Percentiles rank a stretch among this genome's conserved stretches.
These are phyloP conservation scores for Drosophila sechellia DNA, from an alignment of 1,140 invertebrate species.

Conservation along the genomic window DNA sequence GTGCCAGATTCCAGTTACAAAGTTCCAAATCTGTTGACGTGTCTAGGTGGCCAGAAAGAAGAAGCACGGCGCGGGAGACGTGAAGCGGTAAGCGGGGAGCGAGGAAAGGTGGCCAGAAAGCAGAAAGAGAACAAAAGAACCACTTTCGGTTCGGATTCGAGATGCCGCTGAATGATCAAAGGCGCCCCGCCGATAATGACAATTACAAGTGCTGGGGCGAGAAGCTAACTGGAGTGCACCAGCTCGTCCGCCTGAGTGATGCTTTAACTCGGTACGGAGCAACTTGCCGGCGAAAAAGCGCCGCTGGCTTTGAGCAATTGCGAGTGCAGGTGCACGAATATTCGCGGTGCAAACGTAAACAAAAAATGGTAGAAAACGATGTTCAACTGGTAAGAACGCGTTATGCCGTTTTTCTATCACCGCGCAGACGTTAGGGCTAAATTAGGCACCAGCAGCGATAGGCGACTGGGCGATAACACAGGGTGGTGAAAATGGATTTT, in stretches of 20 bases:
- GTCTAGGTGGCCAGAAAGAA: constrained; percentile 38
- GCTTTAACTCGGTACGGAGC: not conserved
- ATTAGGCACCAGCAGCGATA: not conserved
- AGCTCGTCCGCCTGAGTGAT: not conserved
- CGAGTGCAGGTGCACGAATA: constrained; percentile 42
- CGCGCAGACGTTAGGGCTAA: constrained; percentile 4
- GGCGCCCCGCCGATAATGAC: constrained; percentile 56
- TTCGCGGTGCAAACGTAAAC: constrained; percentile 68
- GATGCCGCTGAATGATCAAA: constrained; percentile 62
- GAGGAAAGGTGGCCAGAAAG: constrained; percentile 9
- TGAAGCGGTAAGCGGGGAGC: not conserved
- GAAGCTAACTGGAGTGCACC: constrained; percentile 2
- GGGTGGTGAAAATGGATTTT: not conserved
- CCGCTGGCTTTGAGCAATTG: constrained; percentile 18
- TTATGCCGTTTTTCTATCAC: constrained; percentile 27
- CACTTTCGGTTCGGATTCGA: constrained; percentile 33
- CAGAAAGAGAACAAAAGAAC: constrained; percentile 41
- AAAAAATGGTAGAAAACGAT: constrained; percentile 42
- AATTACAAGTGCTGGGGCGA: constrained; percentile 39
- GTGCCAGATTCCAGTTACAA: not conserved
- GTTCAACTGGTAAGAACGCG: constrained; percentile 44
- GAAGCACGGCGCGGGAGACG: not conserved
- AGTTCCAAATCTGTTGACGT: constrained; percentile 61
- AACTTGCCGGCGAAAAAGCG: constrained; percentile 14
- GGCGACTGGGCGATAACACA: not conserved